Conservation (phyloP, 2,113 vertebrate genomes). For the Otocyon megalotis region DNA sequence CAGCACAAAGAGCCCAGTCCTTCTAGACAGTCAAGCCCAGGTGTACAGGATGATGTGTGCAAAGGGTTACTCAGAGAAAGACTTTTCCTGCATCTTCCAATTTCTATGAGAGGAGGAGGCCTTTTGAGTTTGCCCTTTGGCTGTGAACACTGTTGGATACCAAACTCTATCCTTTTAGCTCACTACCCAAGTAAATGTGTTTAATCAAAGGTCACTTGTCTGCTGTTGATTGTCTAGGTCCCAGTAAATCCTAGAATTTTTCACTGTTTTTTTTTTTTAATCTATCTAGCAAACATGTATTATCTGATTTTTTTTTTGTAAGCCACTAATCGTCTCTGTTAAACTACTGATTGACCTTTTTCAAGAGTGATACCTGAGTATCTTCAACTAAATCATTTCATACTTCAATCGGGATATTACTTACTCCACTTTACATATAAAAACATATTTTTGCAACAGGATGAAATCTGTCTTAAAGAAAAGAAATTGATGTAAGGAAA, state of each 20-base stretch:
- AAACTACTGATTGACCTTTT: conserved; percentile 69
- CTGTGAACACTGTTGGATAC: conserved; percentile 74
- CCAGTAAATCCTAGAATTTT: conserved; percentile 50
- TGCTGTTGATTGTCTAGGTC: conserved; percentile 78
- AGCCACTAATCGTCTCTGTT: conserved; percentile 71
- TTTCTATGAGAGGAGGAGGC: conserved; percentile 96
- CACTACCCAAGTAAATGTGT: conserved; percentile 70
- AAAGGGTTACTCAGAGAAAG: conserved; percentile 95
- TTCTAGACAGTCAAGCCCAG: conserved; percentile 95
- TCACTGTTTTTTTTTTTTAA: conserved; percentile 70
- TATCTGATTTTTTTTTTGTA: conserved; percentile 30
- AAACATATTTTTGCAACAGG: conserved; percentile 69
- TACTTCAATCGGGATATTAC: conserved; percentile 74
- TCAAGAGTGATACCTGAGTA: conserved; percentile 31
- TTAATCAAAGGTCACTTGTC: conserved; percentile 79
- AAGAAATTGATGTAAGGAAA: conserved; percentile 42
- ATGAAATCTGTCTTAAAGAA: conserved; percentile 55
- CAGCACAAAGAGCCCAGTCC: conserved; percentile 94
- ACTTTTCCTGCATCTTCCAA: conserved; percentile 98
- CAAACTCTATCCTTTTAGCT: conserved; percentile 54
- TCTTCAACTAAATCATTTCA: conserved; percentile 61
- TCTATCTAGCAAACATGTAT: conserved; percentile 68
- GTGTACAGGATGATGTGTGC: conserved; percentile 97
- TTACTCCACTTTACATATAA: conserved; percentile 77
- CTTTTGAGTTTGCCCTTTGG: conserved; percentile 85